Evolutionary conservation across 92 coral and sea anemone species (phyloP), one percentile per base, ranked within the genome.

Genomic region (Galaxea fascicularis): DNA sequence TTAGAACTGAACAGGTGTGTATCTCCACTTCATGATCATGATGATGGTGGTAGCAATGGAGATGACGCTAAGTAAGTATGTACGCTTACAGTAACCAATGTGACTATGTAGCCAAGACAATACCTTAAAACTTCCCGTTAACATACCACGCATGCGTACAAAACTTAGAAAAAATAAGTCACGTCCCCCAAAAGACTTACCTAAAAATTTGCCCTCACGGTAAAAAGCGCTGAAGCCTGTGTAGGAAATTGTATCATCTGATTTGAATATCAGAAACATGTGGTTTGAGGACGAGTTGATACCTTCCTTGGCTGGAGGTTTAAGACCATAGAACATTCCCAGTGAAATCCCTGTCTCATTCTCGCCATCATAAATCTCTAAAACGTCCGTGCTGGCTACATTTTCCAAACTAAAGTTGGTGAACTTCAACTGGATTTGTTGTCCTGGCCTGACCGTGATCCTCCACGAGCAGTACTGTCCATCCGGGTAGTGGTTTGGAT

Each of bases 401-500:
- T 17, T 31, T 68, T 90, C 83, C 30, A 85, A 64, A 65, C 25
- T 59, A 35, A 90, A 88, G 78, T 77, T 63, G 56, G 81, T 82
- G 68, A 93, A 88, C 35, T 44, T 78, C 57, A 93, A 70, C 15
- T 46, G 85, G 54, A 93, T 56, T 59, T 35, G 73, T 25, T 88
- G 80, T 17, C 74, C 75, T 28, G 47, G 54, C 11, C 86, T 88
- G 49, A 82, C 92, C 17, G n/a, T 49, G 64, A 93, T 91, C 74
- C 75, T 64, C 97, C 97, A 93, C 13, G 97, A 93, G 65, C 97
- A 93, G 60, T 73, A 84, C 89, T 91, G 97, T 45, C 93, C 93
- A 78, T 93, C 78, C 41, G 97, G 91, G 75, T 93, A 93, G 15
- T 45, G 52, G 4, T 25, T 28, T 39, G 95, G 95, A 60, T 74